Conservation (phyloP, 2,888 invertebrate species). For the Diogma glabrata region DNA sequence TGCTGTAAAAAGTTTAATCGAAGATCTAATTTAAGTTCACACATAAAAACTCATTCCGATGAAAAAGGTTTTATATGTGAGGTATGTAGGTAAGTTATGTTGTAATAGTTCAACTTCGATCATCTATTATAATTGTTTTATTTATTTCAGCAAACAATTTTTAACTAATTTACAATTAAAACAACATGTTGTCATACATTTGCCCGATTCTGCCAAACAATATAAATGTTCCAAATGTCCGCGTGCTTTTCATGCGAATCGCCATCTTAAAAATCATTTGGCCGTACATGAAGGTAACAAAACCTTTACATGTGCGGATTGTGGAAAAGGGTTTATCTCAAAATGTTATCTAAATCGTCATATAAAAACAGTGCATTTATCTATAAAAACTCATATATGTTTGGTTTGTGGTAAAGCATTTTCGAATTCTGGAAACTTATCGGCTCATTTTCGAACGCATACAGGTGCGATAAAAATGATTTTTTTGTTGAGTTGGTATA, state of each 20-base stretch:
- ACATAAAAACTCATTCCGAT: too few relatives aligned
- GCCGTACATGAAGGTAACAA: constrained; percentile 5
- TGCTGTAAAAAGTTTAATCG: too few relatives aligned
- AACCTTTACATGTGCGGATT: constrained; percentile 3
- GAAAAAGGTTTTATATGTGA: too few relatives aligned
- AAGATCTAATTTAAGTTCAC: too few relatives aligned
- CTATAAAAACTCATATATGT: constrained; percentile 3
- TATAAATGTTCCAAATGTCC: constrained; percentile 3
- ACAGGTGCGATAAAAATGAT: too few relatives aligned
- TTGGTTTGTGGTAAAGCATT: constrained; percentile 8
- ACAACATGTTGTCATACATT: not conserved
- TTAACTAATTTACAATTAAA: not conserved
- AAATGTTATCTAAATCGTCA: constrained; percentile 9
- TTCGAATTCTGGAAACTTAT: constrained; percentile 7
- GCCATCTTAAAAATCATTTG: not conserved
- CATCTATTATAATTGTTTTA: too few relatives aligned
- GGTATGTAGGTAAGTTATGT: too few relatives aligned
- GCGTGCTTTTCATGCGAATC: not conserved
- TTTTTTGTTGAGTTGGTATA: too few relatives aligned
- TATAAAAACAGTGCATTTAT: constrained; percentile 8
- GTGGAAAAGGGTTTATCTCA: constrained; percentile 9
- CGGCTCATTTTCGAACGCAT: constrained; percentile 6
- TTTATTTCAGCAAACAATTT: constrained; percentile 7
- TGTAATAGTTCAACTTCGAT: too few relatives aligned
- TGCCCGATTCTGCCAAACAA: not conserved